A percentile compares a stretch with the other conserved stretches of the same genome.
Conservation (phyloP, 2,113 vertebrate genomes). For the Cololabis saira region DNA sequence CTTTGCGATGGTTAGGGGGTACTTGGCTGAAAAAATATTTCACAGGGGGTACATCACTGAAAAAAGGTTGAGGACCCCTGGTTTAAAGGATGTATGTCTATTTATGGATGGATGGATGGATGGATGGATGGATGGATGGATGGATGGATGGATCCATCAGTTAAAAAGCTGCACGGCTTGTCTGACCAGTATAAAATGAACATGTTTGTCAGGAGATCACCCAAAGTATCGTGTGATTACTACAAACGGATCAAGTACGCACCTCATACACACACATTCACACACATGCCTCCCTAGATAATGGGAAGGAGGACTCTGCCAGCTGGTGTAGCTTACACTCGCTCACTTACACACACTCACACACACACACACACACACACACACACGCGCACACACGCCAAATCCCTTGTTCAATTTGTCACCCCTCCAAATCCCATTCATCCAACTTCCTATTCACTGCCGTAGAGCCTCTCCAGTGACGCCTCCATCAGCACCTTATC, state of each 20-base stretch:
- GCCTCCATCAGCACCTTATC: conserved; percentile 51
- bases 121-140: no score
- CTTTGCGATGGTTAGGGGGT: no score
- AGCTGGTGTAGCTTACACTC: no score
- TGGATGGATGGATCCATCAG: no score
- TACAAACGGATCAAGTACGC: conserved; percentile 13
- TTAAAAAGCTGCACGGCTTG: not conserved
- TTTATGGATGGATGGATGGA: no score
- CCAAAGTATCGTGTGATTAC: conserved; percentile 2
- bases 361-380: conserved; percentile 24
- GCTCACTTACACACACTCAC: not conserved
- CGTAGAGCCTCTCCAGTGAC: conserved; percentile 59
- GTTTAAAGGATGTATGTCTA: no score
- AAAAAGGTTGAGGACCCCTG: no score
- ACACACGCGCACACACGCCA: conserved; percentile 34
- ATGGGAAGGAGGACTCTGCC: no score
- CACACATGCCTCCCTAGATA: no score
- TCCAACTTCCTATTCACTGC: conserved; percentile 60
- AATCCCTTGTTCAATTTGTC: conserved; percentile 67
- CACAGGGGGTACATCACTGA: no score
- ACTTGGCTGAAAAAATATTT: no score
- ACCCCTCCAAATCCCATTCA: conserved; percentile 69
- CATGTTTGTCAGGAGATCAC: conserved; percentile 5
- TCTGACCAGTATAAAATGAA: conserved; percentile 3
- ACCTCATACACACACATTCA: conserved; percentile 17